These are phyloP conservation scores for Phalera bucephala DNA, from an alignment of 2,888 invertebrate species.

Conservation along the genomic window DNA sequence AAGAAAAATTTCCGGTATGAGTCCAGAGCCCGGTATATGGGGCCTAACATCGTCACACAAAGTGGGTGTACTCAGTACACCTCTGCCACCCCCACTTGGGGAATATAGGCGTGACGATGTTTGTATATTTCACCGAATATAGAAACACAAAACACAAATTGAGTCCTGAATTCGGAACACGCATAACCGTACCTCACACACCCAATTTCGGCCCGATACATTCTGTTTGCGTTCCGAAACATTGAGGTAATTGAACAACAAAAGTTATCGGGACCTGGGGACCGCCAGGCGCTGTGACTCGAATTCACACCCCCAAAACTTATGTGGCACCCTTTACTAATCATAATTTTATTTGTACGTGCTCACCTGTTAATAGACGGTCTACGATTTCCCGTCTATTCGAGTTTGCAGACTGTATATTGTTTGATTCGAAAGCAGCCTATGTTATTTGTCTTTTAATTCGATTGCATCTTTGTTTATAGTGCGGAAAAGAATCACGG, in stretches of 20 bases:
- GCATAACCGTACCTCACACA: not conserved
- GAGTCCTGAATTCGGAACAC: constrained; percentile 1
- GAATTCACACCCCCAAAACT: constrained; percentile 10
- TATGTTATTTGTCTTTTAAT: too few relatives aligned
- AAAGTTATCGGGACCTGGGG: constrained; percentile 25
- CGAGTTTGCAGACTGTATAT: too few relatives aligned
- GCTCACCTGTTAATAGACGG: constrained; percentile 26
- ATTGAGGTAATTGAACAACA: constrained; percentile 14
- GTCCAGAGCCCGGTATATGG: too few relatives aligned
- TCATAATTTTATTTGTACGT: constrained; percentile 23
- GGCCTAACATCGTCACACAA: too few relatives aligned
- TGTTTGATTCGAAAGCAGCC: too few relatives aligned
- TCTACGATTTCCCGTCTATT: too few relatives aligned
- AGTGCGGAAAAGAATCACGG: too few relatives aligned
- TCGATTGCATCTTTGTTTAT: too few relatives aligned
- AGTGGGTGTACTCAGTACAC: too few relatives aligned
- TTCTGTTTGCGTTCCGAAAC: constrained; percentile 6
- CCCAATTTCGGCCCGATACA: constrained; percentile 8
- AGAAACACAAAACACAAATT: not conserved
- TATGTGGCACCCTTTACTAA: constrained; percentile 21
- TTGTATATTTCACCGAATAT: not conserved
- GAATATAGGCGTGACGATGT: too few relatives aligned
- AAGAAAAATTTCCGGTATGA: too few relatives aligned
- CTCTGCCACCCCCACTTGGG: too few relatives aligned
- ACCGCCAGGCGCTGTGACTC: constrained; percentile 6